Evolutionary conservation across 2,888 invertebrate genomes (phyloP), one percentile per base, ranked within the genome.

Genomic region (Plutella xylostella): DNA sequence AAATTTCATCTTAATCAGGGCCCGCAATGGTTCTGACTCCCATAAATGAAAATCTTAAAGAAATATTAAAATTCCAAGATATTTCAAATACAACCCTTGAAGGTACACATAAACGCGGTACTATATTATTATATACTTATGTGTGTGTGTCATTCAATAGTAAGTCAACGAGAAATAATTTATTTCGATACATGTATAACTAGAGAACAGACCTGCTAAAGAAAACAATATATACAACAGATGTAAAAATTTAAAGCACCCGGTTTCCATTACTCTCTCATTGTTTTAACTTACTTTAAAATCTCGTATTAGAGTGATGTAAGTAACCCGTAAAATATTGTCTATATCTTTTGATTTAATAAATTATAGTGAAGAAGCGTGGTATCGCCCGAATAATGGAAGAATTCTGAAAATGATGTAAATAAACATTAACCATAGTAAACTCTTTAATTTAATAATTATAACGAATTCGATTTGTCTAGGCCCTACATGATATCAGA

Each of bases 161-260:
- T 57, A 54, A 55, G 56, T 58, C 55, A 55, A 39, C 39, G 17
- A 39, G 39, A 39, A 14, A 15, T 25, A 25, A 11, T 39, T 22
- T 25, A n/a, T n/a, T n/a, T n/a, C n/a, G 3, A 55, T 60, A 55
- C 50, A 55, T 69, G 65, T 72, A 68, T 66, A 68, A 64, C 73
- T 74, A 75, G 61, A 68, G 68, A 72, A 71, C 67, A 45, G 45
- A 70, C 68, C 67, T 55, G 73, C 76, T 79, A 79, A 78, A 65
- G 65, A 76, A 80, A 74, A 67, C 62, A 77, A 71, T 71, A 71
- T 68, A 63, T 77, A 76, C 68, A 80, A 78, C 72, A 73, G 79
- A 74, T 82, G 74, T 82, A 78, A 44, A 72, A 82, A 72, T 82
- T 79, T 82, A 80, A 79, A 83, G 82, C 82, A 83, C 82, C 82